Evolutionary conservation across 1,140 invertebrate genomes (phyloP), one percentile per base, ranked within the genome.

Genomic region (Scaptomyza pallida): DNA sequence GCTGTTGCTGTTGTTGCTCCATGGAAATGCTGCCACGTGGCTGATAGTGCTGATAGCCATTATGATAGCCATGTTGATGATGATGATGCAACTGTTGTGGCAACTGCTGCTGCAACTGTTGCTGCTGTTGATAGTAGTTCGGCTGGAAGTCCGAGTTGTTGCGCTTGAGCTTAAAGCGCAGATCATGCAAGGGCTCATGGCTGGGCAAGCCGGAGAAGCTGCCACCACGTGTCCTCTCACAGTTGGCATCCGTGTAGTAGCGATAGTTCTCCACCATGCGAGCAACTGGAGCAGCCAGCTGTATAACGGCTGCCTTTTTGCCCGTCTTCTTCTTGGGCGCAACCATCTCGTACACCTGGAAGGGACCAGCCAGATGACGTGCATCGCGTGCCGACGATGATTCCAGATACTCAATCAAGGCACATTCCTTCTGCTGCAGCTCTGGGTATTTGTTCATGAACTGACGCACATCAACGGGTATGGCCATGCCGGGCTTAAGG

Each of bases 401-500:
- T 61, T 96, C 94, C 51, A 97, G 96, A 90, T 98, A 99, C 92
- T 98, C 97, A 41, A 98, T 94, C 72, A 98, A 93, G 6, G 97
- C 97, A 92, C 96, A 97, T 65, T 97, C 95, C 81, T 95, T 94
- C 67, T 95, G 95, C 60, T 94, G 94, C 89, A 97, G 93, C 89
- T 97, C 96, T n/a, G 97, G 96, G 89, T 97, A 96, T 90, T 97
- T 98, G 85, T 96, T 95, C 71, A 97, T 95, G 80, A 97, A 97
- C 90, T 97, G 96, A 56, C 97, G 94, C 13, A 98, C 95, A 92
- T 98, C 97, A 17, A 96, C 95, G 3, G 97, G 97, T 43, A 97
- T 94, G 12, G 96, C 95, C 92, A 97, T 96, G 19, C 97, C 97
- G 0, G 97, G 97, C 56, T 96, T 93, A 12, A 98, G 92, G 41